A percentile compares a stretch with the other conserved stretches of the same genome.
These are phyloP conservation scores for Eospalax fontanierii DNA, from an alignment of 2,797 vertebrate genomes.

Conservation along the genomic window DNA sequence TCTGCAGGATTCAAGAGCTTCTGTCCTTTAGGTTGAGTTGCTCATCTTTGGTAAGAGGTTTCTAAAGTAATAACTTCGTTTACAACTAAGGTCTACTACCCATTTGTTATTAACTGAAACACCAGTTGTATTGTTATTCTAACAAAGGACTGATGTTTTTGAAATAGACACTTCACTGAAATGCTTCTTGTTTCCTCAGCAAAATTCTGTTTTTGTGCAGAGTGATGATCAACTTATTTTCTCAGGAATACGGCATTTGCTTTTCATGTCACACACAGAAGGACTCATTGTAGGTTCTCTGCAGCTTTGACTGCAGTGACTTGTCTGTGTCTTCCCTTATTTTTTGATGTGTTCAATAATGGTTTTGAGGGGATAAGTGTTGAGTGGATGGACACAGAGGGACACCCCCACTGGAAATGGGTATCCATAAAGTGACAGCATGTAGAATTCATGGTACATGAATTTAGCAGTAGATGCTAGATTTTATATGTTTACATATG, in stretches of 20 bases:
- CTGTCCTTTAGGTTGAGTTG: not conserved
- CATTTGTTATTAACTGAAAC: not conserved
- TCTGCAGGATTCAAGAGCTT: not conserved
- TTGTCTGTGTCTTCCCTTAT: not conserved
- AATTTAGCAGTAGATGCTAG: no score
- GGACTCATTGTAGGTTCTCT: conserved; percentile 32
- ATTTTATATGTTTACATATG: no score
- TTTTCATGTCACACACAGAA: not conserved
- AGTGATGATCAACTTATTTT: not conserved
- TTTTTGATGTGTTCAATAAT: conserved; percentile 41
- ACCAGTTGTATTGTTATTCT: not conserved
- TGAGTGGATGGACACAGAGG: no score
- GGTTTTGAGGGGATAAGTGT: no score
- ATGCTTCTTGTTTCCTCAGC: not conserved
- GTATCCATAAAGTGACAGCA: no score
- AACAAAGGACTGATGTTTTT: conserved; percentile 8
- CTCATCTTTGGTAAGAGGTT: not conserved
- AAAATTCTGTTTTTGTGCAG: conserved; percentile 45
- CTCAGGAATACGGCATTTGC: not conserved
- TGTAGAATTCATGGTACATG: no score
- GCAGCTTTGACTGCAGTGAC: conserved; percentile 47
- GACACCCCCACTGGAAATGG: no score
- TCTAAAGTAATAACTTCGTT: not conserved
- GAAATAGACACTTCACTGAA: not conserved
- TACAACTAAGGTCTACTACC: not conserved